Conservation (phyloP, 2,797 vertebrate genomes). For the Protonibea diacanthus region DNA sequence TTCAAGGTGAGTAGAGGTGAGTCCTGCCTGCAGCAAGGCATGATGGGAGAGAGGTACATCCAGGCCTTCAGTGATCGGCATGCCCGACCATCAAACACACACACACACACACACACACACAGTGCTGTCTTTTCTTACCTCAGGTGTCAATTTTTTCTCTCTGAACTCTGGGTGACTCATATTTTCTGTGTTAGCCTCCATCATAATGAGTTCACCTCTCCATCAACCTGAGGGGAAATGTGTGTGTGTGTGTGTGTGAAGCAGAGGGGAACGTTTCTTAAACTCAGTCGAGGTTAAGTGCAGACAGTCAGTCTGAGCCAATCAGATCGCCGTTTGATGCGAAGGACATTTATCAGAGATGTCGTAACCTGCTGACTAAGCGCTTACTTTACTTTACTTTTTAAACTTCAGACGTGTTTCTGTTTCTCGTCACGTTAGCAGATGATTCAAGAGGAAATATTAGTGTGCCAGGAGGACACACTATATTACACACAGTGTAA, state of each 20-base stretch:
- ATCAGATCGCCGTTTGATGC: background rate
- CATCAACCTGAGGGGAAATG: background rate
- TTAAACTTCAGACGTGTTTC: no score
- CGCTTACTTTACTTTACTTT: background rate
- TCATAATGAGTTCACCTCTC: constrained; percentile 26
- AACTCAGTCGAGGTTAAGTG: background rate
- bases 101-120: background rate
- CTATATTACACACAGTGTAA: no score
- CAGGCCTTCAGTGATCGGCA: background rate
- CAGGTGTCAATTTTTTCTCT: constrained; percentile 7
- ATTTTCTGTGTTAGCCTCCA: constrained; percentile 17
- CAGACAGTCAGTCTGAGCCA: background rate
- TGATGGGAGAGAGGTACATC: background rate
- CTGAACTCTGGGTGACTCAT: constrained; percentile 33
- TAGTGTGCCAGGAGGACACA: no score
- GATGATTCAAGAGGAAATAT: no score
- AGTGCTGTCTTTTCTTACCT: background rate
- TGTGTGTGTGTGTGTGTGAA: background rate
- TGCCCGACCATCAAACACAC: background rate
- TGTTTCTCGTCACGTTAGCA: no score
- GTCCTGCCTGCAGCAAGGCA: constrained; percentile 26
- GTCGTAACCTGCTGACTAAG: background rate
- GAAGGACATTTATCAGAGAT: background rate
- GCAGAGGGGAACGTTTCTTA: background rate
- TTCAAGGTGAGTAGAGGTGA: background rate